Evolutionary conservation across 2,113 vertebrate genomes (phyloP).

Genomic region (Labeo rohita): DNA sequence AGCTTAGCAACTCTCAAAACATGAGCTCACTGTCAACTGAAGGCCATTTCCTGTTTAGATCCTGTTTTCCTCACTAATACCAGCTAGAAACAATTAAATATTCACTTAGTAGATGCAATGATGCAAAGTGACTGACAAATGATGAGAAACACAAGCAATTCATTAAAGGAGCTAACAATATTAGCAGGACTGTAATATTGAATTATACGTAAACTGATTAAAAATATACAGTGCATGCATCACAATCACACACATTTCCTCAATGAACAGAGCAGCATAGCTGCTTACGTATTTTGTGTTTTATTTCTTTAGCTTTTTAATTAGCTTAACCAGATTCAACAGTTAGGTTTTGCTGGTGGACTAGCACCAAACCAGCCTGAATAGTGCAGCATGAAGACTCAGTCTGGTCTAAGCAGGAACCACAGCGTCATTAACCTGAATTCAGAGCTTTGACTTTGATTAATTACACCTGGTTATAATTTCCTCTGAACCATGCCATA

Average conservation of each 20-base stretch:
- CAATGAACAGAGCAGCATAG: neutral
- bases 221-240: neutral
- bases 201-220: neutral
- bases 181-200: neutral
- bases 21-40: neutral
- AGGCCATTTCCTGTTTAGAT: neutral
- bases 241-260: neutral
- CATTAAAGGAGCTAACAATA: neutral
- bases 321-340: no score
- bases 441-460: no score
- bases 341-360: neutral
- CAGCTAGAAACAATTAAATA: neutral
- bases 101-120: neutral
- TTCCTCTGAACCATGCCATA: no score
- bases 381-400: no score
- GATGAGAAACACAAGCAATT: neutral
- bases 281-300: neutral
- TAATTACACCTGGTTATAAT: no score
- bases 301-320: neutral
- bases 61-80: neutral
- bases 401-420: no score
- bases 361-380: neutral
- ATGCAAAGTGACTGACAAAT: constrained; percentile 5
- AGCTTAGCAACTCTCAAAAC: neutral
- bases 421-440: no score